Percentiles rank a stretch among this genome's conserved stretches.
phyloP scores from a whole-genome alignment of 2,888 invertebrate genomes.

The Ectemnius cavifrons region DNA sequence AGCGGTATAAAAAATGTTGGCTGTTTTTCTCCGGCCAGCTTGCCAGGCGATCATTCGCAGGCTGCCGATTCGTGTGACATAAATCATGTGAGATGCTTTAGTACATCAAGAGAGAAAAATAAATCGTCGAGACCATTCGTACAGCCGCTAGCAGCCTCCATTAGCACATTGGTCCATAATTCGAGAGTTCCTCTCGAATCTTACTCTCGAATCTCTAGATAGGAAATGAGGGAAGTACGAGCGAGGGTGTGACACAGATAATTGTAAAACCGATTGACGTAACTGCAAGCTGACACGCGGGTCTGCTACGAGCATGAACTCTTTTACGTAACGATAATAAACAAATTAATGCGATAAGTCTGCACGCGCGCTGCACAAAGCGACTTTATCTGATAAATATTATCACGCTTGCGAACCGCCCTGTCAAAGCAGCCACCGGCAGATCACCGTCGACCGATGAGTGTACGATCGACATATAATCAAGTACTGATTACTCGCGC shows the following conservation, averaged over 20 bases:
- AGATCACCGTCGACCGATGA: neutral
- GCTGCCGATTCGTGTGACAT: constrained; percentile 22
- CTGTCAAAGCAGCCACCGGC: too few relatives aligned
- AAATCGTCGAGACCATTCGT: constrained; percentile 43
- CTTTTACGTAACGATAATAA: constrained; percentile 49
- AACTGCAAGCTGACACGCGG: neutral
- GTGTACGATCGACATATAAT: neutral
- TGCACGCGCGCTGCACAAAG: constrained; percentile 10
- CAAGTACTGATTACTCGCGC: neutral
- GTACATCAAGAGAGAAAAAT: constrained; percentile 17
- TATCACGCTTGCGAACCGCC: constrained; percentile 5
- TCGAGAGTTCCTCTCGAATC: neutral
- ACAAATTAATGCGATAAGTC: constrained; percentile 29
- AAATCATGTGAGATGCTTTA: constrained; percentile 20
- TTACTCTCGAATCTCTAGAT: neutral
- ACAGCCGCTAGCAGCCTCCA: neutral
- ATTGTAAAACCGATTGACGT: constrained; percentile 16
- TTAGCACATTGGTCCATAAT: neutral
- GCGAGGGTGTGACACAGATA: neutral
- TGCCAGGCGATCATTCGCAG: neutral
- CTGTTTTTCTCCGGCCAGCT: neutral
- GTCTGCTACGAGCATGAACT: constrained; percentile 10
- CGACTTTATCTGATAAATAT: constrained; percentile 41
- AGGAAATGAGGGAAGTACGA: neutral
- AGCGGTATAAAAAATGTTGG: constrained; percentile 10